phyloP scores from a whole-genome alignment of 2,113 vertebrate species.

The Chascanopsetta lugubris region DNA sequence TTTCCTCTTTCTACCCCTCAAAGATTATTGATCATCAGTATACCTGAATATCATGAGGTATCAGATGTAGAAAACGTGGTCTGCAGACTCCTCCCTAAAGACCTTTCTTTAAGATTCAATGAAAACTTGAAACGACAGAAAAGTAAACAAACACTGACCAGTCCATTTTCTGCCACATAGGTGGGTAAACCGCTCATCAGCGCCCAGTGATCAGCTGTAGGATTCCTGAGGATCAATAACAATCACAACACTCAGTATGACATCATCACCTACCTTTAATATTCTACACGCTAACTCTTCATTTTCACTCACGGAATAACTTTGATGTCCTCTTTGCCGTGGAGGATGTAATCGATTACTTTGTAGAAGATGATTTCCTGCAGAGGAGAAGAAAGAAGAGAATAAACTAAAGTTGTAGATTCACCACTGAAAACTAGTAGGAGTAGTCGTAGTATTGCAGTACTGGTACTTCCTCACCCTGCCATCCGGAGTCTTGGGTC shows the following conservation, averaged over 20 bases:
- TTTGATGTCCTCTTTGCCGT: slow-evolving; percentile 87
- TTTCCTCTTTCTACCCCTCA: too few species aligned
- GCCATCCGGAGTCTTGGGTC: slow-evolving; percentile 85
- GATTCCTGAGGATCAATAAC: slow-evolving; percentile 61
- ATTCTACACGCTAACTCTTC: too few species aligned
- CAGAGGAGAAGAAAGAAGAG: slow-evolving; percentile 8
- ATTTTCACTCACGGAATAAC: slow-evolving; percentile 86
- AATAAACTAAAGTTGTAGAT: too few species aligned
- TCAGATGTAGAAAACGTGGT: too few species aligned
- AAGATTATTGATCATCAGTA: too few species aligned
- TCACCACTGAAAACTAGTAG: too few species aligned
- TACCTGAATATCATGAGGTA: too few species aligned
- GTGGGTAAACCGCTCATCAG: slow-evolving; percentile 81
- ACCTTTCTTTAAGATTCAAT: too few species aligned
- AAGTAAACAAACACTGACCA: slow-evolving; percentile 72
- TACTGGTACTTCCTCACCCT: slow-evolving; percentile 70
- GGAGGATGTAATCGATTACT: slow-evolving; percentile 84
- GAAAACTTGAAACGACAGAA: too few species aligned
- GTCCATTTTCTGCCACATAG: slow-evolving; percentile 82
- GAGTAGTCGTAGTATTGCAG: too few species aligned
- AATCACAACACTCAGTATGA: neutral
- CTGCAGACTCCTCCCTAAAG: too few species aligned
- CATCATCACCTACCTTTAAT: neutral
- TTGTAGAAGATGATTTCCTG: slow-evolving; percentile 85
- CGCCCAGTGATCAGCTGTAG: slow-evolving; percentile 82